Evolutionary conservation across 2,888 invertebrate species (phyloP), one percentile per base, ranked within the genome.

Genomic region (Formica aserva): DNA sequence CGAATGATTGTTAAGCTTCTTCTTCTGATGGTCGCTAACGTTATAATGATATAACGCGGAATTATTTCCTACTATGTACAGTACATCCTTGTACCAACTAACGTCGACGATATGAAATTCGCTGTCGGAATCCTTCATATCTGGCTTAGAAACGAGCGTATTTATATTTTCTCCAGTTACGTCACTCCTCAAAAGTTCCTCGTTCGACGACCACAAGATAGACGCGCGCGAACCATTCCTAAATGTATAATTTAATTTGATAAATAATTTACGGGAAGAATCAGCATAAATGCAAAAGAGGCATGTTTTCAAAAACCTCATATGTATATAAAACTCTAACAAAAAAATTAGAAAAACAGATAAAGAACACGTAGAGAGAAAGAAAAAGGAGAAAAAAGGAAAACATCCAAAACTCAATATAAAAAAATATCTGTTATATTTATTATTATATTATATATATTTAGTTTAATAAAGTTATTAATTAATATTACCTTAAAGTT

Each of bases 171-270:
- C 97, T 5, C 98, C 98, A 18, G 97, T 97, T 3, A 98, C 96
- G 92, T 98, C 97, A n/a, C 98, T 97, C 91, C 97, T 96, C n/a
- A 98, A 94, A 0, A 98, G 95, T 1, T 97, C 98, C 85, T 97
- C 97, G 0, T 96, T 96, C 0, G 97, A 96, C 0, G 97, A 97
- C 98, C 98, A 98, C 8, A 97, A 93, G 66, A 97, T 96, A 0
- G 96, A 96, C 41, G 97, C 96, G 87, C 96, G 95, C 65, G 96
- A 94, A 1, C 96, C 96, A 84, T 96, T 95, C 22, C 96, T 95
- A 32, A 22, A 72, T 38, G n/a, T 15, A 22, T 1, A 60, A 9
- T 41, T 67, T 55, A 5, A 45, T 67, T 77, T 29, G 55, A 48
- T 60, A 63, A 45, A 8, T 32, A 52, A 32, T 29, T 69, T 45